A percentile compares a stretch with the other conserved stretches of the same genome.
These are phyloP conservation scores for Mus caroli DNA, from an alignment of 2,797 vertebrate genomes.

Conservation along the genomic window DNA sequence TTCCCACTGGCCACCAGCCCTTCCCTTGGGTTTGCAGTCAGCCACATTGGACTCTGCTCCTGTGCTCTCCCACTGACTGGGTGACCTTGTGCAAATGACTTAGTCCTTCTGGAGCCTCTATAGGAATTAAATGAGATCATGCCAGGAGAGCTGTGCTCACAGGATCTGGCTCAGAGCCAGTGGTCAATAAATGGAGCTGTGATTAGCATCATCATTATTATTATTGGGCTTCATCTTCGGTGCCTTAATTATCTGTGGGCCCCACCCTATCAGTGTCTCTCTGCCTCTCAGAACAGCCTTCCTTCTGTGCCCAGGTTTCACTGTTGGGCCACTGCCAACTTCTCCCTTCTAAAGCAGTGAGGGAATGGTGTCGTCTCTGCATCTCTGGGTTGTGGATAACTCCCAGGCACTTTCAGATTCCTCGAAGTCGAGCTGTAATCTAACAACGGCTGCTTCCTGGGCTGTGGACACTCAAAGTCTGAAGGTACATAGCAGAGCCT, in stretches of 20 bases:
- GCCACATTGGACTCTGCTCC: neutral
- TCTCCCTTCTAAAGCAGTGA: slow-evolving; percentile 35
- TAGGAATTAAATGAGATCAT: slow-evolving; percentile 70
- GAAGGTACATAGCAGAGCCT: neutral
- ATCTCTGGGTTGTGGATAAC: slow-evolving; percentile 63
- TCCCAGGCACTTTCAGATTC: slow-evolving; percentile 73
- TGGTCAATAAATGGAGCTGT: slow-evolving; percentile 53
- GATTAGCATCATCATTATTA: slow-evolving; percentile 65
- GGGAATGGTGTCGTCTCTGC: slow-evolving; percentile 39
- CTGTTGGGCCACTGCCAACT: slow-evolving; percentile 10
- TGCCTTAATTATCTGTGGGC: slow-evolving; percentile 54
- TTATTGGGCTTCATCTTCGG: slow-evolving; percentile 38
- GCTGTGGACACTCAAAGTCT: slow-evolving; percentile 39
- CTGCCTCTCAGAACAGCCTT: slow-evolving; percentile 46
- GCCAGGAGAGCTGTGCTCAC: slow-evolving; percentile 57
- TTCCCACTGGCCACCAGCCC: neutral
- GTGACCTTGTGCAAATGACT: slow-evolving; percentile 65
- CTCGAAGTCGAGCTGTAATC: slow-evolving; percentile 58
- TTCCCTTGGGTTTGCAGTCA: slow-evolving; percentile 4
- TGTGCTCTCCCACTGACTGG: slow-evolving; percentile 4
- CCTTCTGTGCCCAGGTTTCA: slow-evolving; percentile 56
- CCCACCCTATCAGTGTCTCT: slow-evolving; percentile 18
- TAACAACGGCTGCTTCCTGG: slow-evolving; percentile 31
- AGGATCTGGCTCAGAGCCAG: slow-evolving; percentile 63
- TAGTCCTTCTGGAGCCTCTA: neutral